Evolutionary conservation across 2,888 invertebrate species (phyloP).

Genomic region (Orchestes rusci): DNA sequence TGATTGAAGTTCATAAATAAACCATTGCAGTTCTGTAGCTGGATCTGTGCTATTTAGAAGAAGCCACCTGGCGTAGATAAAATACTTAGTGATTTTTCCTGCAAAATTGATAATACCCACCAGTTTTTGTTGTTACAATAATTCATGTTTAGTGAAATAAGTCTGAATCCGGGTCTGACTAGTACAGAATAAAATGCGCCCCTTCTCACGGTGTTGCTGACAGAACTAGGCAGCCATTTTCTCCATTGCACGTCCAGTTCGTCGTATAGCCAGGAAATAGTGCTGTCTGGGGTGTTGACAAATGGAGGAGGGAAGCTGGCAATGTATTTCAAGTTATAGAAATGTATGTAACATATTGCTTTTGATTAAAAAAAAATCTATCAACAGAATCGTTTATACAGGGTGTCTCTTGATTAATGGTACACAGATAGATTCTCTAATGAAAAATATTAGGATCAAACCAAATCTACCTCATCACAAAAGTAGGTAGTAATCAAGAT

Average conservation of each 20-base stretch:
- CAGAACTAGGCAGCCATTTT: constrained; percentile 83
- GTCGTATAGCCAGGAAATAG: constrained; percentile 88
- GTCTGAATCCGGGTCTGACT: constrained; percentile 80
- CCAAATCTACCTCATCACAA: too few relatives aligned
- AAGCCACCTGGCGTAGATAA: constrained; percentile 61
- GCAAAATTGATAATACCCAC: constrained; percentile 43
- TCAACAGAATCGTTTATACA: too few relatives aligned
- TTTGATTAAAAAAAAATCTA: too few relatives aligned
- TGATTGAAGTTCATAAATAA: constrained; percentile 87
- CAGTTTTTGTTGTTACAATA: constrained; percentile 94
- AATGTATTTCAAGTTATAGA: too few relatives aligned
- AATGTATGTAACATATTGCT: too few relatives aligned
- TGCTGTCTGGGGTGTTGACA: constrained; percentile 70
- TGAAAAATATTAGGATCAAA: too few relatives aligned
- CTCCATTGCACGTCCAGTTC: constrained; percentile 86
- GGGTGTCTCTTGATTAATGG: too few relatives aligned
- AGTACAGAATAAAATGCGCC: constrained; percentile 90
- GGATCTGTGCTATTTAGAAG: constrained; percentile 93
- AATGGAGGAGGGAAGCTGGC: constrained; percentile 81
- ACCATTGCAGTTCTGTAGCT: constrained; percentile 90
- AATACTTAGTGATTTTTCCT: background rate
- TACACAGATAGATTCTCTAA: too few relatives aligned
- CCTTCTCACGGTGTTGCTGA: constrained; percentile 76
- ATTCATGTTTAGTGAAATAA: constrained; percentile 94
- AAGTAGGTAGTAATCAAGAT: too few relatives aligned